Evolutionary conservation across 2,888 invertebrate genomes (phyloP).

Genomic region (Lepidonotus clava): DNA sequence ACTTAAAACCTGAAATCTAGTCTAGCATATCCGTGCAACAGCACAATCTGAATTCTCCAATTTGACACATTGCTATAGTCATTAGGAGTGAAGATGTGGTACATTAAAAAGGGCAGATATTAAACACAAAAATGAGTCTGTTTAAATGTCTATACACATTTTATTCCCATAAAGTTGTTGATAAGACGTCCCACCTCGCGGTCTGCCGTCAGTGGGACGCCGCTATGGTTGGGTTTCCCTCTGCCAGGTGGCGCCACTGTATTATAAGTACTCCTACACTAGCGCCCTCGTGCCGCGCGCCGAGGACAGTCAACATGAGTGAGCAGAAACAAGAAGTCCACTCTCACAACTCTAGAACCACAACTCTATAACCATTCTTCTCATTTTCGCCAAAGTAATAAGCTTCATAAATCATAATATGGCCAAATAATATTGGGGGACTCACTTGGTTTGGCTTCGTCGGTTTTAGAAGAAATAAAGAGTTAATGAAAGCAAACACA

Average conservation of each 20-base stretch:
- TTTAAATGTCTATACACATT: constrained; percentile 36
- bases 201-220: neutral
- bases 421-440: neutral
- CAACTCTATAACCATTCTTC: neutral
- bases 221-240: neutral
- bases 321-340: constrained; percentile 27
- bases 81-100: too few species aligned
- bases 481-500: too few species aligned
- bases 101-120: too few species aligned
- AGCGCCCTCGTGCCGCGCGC: neutral
- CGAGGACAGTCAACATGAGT: constrained; percentile 35
- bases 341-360: too few species aligned
- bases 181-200: constrained; percentile 14
- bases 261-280: neutral
- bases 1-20: too few species aligned
- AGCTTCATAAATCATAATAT: neutral
- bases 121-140: too few species aligned
- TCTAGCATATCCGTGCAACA: too few species aligned
- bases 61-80: too few species aligned
- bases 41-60: too few species aligned
- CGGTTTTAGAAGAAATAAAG: too few species aligned
- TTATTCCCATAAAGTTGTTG: constrained; percentile 37
- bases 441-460: too few species aligned
- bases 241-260: constrained; percentile 1
- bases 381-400: neutral